Evolutionary conservation across 2,888 invertebrate genomes (phyloP).

Genomic region (Ferdinandea cuprea): DNA sequence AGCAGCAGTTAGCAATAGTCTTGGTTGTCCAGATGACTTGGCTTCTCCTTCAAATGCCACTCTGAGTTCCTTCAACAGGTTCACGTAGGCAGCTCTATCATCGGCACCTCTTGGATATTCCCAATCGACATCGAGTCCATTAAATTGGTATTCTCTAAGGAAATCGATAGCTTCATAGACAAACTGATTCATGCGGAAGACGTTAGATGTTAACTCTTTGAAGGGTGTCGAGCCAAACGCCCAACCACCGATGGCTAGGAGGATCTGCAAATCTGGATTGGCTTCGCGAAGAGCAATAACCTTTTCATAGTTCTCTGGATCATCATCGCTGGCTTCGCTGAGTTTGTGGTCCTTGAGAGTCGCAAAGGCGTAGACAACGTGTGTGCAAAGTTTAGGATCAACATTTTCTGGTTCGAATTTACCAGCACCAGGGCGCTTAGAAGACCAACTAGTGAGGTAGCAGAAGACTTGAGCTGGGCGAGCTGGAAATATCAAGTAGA

Average conservation of each 20-base stretch:
- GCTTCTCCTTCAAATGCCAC: slow-evolving; percentile 96
- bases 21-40: slow-evolving; percentile 92
- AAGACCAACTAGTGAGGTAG: slow-evolving; percentile 98
- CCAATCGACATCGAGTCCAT: slow-evolving; percentile 97
- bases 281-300: slow-evolving; percentile 93
- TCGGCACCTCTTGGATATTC: slow-evolving; percentile 96
- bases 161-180: slow-evolving; percentile 97
- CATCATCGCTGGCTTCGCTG: slow-evolving; percentile 91
- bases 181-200: slow-evolving; percentile 97
- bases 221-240: slow-evolving; percentile 97
- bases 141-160: slow-evolving; percentile 94
- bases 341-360: slow-evolving; percentile 93
- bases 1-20: slow-evolving; percentile 92
- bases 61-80: slow-evolving; percentile 91
- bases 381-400: slow-evolving; percentile 94
- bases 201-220: slow-evolving; percentile 95
- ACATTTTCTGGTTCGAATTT: slow-evolving; percentile 95
- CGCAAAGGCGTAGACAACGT: slow-evolving; percentile 97
- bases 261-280: slow-evolving; percentile 93
- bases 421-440: slow-evolving; percentile 94
- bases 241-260: slow-evolving; percentile 97
- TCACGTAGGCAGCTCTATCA: slow-evolving; percentile 92
- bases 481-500: slow-evolving; percentile 84
- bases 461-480: slow-evolving; percentile 95
- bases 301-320: slow-evolving; percentile 93